A percentile compares a stretch with the other conserved stretches of the same genome.
phyloP scores from a whole-genome alignment of 2,113 vertebrate genomes.

The Leucoraja erinaceus region DNA sequence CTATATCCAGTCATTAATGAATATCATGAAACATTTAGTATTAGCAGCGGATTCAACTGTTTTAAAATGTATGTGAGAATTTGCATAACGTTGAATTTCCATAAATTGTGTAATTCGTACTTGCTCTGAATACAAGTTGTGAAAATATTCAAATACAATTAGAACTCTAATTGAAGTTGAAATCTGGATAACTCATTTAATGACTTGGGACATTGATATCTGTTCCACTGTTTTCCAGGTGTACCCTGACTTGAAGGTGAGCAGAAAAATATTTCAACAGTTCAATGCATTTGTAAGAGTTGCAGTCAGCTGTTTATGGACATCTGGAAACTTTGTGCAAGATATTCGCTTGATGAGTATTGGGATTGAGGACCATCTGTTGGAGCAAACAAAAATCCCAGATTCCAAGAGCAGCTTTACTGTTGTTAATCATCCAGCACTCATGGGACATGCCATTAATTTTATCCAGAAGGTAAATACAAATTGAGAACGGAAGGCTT shows the following conservation, averaged over 20 bases:
- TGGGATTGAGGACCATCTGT: conserved; percentile 55
- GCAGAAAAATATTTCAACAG: conserved; percentile 62
- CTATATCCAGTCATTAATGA: too few species aligned
- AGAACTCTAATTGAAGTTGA: neutral
- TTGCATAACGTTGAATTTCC: too few species aligned
- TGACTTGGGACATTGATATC: neutral
- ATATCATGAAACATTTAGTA: too few species aligned
- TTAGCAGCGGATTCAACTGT: too few species aligned
- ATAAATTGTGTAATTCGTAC: too few species aligned
- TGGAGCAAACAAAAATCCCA: conserved; percentile 55
- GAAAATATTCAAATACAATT: neutral
- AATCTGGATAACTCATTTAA: neutral
- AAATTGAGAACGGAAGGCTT: neutral
- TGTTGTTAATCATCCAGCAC: conserved; percentile 77
- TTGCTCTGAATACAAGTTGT: neutral
- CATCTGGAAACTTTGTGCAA: conserved; percentile 62
- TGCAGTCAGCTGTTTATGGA: conserved; percentile 86
- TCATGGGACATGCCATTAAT: conserved; percentile 63
- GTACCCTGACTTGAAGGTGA: conserved; percentile 61
- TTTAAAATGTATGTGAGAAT: too few species aligned
- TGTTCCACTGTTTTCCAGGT: conserved; percentile 1
- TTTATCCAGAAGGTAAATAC: conserved; percentile 73
- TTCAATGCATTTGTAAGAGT: conserved; percentile 74
- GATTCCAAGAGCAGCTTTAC: conserved; percentile 63
- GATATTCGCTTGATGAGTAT: conserved; percentile 52